phyloP scores from a whole-genome alignment of 2,888 invertebrate genomes.

The Eilema griseolum region DNA sequence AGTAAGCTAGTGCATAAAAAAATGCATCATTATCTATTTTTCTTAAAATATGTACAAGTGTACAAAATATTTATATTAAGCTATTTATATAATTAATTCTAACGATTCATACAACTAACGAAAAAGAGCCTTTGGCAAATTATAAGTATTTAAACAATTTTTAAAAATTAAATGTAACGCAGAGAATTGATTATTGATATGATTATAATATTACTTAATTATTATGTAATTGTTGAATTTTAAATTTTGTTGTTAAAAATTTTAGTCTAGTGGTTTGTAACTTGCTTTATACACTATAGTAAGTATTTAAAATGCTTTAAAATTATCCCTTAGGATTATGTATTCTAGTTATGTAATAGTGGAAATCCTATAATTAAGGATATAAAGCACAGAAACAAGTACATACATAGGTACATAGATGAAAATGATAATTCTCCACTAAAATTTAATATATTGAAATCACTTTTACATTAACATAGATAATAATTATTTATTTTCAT shows the following conservation, averaged over 20 bases:
- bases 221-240: slow-evolving; percentile 38
- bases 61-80: slow-evolving; percentile 10
- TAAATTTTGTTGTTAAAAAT: slow-evolving; percentile 32
- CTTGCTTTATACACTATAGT: slow-evolving; percentile 32
- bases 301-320: slow-evolving; percentile 48
- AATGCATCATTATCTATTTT: slow-evolving; percentile 19
- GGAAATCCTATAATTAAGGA: slow-evolving; percentile 25
- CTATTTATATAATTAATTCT: slow-evolving; percentile 11
- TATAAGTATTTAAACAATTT: slow-evolving; percentile 19
- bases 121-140: slow-evolving; percentile 22
- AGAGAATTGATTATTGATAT: slow-evolving; percentile 44
- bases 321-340: slow-evolving; percentile 29
- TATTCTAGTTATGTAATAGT: slow-evolving; percentile 36
- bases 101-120: slow-evolving; percentile 1
- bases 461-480: slow-evolving; percentile 16
- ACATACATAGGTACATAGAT: slow-evolving; percentile 22
- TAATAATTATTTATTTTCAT: slow-evolving; percentile 16
- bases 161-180: slow-evolving; percentile 9
- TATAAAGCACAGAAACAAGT: slow-evolving; percentile 41
- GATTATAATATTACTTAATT: slow-evolving; percentile 18
- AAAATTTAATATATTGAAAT: slow-evolving; percentile 39
- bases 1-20: slow-evolving; percentile 31
- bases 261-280: slow-evolving; percentile 31
- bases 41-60: slow-evolving; percentile 17
- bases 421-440: slow-evolving; percentile 22